phyloP scores from a whole-genome alignment of 1,140 invertebrate genomes.

The Drosophila mauritiana region DNA sequence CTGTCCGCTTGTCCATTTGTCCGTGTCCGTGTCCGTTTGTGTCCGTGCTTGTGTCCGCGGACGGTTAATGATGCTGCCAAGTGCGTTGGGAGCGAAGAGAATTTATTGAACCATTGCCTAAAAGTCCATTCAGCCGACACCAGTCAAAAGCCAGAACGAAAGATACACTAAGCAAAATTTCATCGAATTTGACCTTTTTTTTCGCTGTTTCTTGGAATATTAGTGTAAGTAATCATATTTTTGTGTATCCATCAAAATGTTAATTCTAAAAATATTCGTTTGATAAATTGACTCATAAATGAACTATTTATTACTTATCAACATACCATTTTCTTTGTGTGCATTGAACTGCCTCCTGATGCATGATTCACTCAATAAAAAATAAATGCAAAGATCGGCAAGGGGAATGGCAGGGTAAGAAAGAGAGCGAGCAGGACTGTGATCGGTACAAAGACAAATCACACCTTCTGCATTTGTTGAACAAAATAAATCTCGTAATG shows the following conservation, averaged over 20 bases:
- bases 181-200: too few relatives aligned
- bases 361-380: conserved; percentile 80
- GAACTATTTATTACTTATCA: too few relatives aligned
- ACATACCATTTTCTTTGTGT: not conserved
- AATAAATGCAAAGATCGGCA: conserved; percentile 63
- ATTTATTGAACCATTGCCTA: conserved; percentile 84
- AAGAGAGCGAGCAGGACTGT: conserved; percentile 13
- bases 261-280: too few relatives aligned
- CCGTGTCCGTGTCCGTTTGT: conserved; percentile 19
- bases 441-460: conserved; percentile 84
- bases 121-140: conserved; percentile 68
- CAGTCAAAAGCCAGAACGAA: conserved; percentile 31
- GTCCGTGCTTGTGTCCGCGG: conserved; percentile 51
- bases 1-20: conserved; percentile 7
- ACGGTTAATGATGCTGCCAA: conserved; percentile 71
- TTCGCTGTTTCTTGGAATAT: too few relatives aligned
- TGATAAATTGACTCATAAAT: too few relatives aligned
- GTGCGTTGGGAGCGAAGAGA: conserved; percentile 64
- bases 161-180: not conserved
- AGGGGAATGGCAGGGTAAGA: not conserved
- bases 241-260: too few relatives aligned
- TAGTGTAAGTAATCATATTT: not conserved
- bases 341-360: conserved; percentile 26
- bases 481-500: conserved; percentile 85
- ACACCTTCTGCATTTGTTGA: conserved; percentile 85